phyloP scores from a whole-genome alignment of 2,888 invertebrate species.

The Drosophila algonquin region DNA sequence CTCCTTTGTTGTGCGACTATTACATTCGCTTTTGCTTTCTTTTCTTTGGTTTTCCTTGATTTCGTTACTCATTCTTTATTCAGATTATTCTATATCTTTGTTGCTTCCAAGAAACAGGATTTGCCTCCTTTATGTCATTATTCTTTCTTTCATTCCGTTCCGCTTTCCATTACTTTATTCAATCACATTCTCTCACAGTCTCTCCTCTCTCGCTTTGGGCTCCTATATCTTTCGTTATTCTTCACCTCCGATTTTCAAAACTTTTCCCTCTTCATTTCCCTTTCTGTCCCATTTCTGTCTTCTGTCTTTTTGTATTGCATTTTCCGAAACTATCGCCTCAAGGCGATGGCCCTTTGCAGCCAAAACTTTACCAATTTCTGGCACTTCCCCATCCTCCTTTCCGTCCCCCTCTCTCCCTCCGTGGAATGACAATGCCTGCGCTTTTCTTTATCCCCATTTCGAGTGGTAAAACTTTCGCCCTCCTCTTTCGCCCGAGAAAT shows the following conservation, averaged over 20 bases:
- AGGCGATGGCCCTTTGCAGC: background rate
- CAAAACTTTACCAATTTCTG: background rate
- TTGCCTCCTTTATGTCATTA: no score
- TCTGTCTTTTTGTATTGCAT: background rate
- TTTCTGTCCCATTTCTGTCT: fast-evolving
- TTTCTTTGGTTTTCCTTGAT: no score
- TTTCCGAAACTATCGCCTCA: background rate
- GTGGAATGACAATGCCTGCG: background rate
- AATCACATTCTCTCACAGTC: no score
- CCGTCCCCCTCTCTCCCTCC: background rate
- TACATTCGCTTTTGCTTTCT: no score
- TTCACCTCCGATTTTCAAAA: background rate
- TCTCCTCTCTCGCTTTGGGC: background rate
- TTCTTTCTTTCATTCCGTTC: no score
- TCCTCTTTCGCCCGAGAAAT: constrained; percentile 7
- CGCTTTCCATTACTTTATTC: no score
- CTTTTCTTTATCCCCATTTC: background rate
- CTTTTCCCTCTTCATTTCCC: background rate
- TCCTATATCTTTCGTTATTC: background rate
- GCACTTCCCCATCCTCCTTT: background rate
- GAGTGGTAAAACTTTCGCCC: background rate
- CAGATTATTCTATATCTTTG: no score
- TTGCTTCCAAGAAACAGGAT: no score
- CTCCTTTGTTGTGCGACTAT: no score
- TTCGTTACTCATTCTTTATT: no score